Evolutionary conservation across 1,140 invertebrate species (phyloP).

Genomic region (Diorhabda carinulata): DNA sequence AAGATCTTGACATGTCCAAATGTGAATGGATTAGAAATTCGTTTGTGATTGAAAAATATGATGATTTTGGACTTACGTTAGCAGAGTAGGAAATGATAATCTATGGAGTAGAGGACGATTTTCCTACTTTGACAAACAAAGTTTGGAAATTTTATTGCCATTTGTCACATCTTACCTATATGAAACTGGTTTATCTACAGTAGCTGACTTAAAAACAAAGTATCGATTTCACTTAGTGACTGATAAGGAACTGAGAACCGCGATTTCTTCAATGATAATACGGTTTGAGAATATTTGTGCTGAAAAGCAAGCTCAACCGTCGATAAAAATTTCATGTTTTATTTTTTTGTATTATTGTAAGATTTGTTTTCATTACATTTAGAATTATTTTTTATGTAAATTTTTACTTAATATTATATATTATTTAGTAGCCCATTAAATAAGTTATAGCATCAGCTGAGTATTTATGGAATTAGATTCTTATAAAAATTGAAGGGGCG

Average conservation of each 20-base stretch:
- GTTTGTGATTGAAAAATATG: not conserved
- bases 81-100: too few species aligned
- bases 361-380: too few species aligned
- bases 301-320: too few species aligned
- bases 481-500: not conserved
- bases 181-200: too few species aligned
- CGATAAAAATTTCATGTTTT: too few species aligned
- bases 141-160: too few species aligned
- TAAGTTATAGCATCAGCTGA: not conserved
- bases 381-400: too few species aligned
- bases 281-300: constrained; percentile 11
- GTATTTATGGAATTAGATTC: not conserved
- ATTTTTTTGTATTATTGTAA: not conserved
- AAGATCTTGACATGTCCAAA: constrained; percentile 11
- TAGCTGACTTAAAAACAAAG: constrained; percentile 8
- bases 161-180: too few species aligned
- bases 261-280: constrained; percentile 22
- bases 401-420: not conserved
- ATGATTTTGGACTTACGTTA: too few species aligned
- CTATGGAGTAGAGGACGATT: too few species aligned
- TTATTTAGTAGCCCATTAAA: not conserved
- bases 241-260: constrained; percentile 24
- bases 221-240: constrained; percentile 24
- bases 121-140: too few species aligned
- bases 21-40: constrained; percentile 1